Evolutionary conservation across 2,113 vertebrate species (phyloP).

Genomic region (Kryptolebias marmoratus): DNA sequence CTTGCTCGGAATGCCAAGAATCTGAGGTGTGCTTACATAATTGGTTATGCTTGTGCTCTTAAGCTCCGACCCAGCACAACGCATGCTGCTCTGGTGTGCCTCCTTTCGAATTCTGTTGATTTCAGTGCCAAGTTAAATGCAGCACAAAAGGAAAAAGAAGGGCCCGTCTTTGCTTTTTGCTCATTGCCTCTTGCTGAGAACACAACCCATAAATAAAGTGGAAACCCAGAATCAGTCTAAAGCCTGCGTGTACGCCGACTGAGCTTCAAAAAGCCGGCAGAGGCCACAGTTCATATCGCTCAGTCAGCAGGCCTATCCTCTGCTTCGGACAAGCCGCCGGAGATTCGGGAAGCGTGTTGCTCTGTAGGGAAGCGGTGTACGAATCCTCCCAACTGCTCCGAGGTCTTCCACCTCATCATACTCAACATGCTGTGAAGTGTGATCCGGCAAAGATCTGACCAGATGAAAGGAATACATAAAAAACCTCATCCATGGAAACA

Average conservation of each 20-base stretch:
- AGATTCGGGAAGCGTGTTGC: constrained; percentile 32
- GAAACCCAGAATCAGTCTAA: constrained; percentile 26
- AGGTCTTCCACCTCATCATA: constrained; percentile 32
- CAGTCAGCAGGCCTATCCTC: constrained; percentile 9
- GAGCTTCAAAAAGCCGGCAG: constrained; percentile 39
- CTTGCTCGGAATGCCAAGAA: constrained; percentile 26
- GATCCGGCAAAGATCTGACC: constrained; percentile 29
- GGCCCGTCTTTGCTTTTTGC: constrained; percentile 47
- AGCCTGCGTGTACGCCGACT: constrained; percentile 20
- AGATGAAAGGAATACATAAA: constrained; percentile 39
- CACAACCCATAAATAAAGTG: constrained; percentile 40
- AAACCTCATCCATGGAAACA: constrained; percentile 32
- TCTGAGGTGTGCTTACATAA: constrained; percentile 17
- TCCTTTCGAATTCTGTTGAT: constrained; percentile 27
- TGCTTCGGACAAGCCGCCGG: constrained; percentile 34
- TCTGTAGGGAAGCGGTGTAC: constrained; percentile 23
- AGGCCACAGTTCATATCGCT: constrained; percentile 42
- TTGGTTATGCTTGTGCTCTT: constrained; percentile 25
- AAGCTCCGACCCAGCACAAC: constrained; percentile 9
- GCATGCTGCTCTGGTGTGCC: constrained; percentile 1
- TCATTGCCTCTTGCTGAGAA: constrained; percentile 26
- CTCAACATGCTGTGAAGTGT: constrained; percentile 43
- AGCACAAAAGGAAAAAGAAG: constrained; percentile 17
- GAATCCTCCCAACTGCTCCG: constrained; percentile 35
- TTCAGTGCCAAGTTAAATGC: constrained; percentile 52